Evolutionary conservation across 2,888 invertebrate genomes (phyloP).

Genomic region (Xiphydria camelus): DNA sequence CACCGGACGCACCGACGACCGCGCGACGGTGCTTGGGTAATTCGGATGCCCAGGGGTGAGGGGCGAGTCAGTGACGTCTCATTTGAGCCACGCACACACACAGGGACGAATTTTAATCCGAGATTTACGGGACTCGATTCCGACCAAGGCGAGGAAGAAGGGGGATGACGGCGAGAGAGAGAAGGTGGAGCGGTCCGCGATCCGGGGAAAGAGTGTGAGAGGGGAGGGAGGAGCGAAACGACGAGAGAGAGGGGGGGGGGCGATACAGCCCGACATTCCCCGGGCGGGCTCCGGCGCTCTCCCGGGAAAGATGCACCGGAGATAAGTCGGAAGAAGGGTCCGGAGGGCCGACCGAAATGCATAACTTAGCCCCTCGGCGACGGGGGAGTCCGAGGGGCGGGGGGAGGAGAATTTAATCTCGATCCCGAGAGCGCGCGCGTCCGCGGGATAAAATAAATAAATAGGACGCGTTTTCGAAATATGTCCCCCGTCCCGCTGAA

Average conservation of each 20-base stretch:
- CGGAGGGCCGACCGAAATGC: conserved; percentile 45
- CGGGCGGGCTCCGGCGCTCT: conserved; percentile 16
- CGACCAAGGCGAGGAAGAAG: too few species aligned
- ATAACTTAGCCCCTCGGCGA: conserved; percentile 40
- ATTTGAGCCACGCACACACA: conserved; percentile 42
- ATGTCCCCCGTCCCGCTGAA: conserved; percentile 44
- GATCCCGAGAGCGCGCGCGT: conserved; percentile 10
- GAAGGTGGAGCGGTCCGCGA: conserved; percentile 7
- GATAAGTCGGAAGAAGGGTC: conserved; percentile 41
- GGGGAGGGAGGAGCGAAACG: conserved; percentile 19
- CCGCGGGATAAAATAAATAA: conserved; percentile 43
- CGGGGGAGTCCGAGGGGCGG: conserved; percentile 22
- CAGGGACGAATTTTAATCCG: conserved; percentile 45
- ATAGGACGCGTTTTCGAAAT: conserved; percentile 43
- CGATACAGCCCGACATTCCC: conserved; percentile 19
- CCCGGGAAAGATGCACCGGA: conserved; percentile 38
- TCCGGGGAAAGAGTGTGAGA: conserved; percentile 17
- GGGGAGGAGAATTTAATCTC: conserved; percentile 46
- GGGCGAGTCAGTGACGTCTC: conserved; percentile 40
- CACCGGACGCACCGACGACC: too few species aligned
- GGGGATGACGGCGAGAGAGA: too few species aligned
- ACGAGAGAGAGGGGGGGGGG: conserved; percentile 13
- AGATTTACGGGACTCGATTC: conserved; percentile 50
- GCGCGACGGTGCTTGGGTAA: conserved; percentile 2
- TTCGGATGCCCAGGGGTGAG: neutral